Evolutionary conservation across 1,140 invertebrate species (phyloP).

Genomic region (Metaphire vulgaris): DNA sequence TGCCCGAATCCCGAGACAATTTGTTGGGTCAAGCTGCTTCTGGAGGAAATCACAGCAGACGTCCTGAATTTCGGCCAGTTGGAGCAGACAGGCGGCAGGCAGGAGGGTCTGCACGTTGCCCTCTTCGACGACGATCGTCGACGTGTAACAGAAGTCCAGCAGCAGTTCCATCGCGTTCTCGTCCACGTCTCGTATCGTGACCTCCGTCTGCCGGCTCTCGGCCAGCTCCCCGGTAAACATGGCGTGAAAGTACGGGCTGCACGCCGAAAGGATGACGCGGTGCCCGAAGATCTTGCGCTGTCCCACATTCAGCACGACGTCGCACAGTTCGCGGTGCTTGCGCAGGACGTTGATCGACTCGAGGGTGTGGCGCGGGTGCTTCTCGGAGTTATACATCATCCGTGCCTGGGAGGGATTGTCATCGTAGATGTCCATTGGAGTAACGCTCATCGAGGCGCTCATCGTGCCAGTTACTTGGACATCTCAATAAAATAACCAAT

Average conservation of each 20-base stretch:
- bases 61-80: conserved; percentile 56
- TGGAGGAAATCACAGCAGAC: conserved; percentile 98
- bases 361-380: conserved; percentile 82
- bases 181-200: conserved; percentile 92
- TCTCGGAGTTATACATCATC: conserved; percentile 76
- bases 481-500: too few species aligned
- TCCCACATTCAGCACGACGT: conserved; percentile 94
- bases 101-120: conserved; percentile 93
- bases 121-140: conserved; percentile 95
- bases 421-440: conserved; percentile 35
- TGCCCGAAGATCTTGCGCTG: conserved; percentile 91
- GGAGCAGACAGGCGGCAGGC: conserved; percentile 90
- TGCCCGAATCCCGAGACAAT: conserved; percentile 92
- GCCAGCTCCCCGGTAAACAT: conserved; percentile 97
- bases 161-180: conserved; percentile 94
- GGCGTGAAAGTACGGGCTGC: conserved; percentile 83
- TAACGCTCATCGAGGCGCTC: conserved; percentile 5
- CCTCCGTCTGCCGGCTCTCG: conserved; percentile 92
- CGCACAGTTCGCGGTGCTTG: conserved; percentile 80
- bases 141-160: conserved; percentile 97
- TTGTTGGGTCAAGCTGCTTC: conserved; percentile 90
- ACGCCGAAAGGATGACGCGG: conserved; percentile 67
- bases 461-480: too few species aligned
- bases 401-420: conserved; percentile 44
- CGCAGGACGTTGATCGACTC: conserved; percentile 80